phyloP scores from a whole-genome alignment of 2,888 invertebrate species.

The Cenopis cana region DNA sequence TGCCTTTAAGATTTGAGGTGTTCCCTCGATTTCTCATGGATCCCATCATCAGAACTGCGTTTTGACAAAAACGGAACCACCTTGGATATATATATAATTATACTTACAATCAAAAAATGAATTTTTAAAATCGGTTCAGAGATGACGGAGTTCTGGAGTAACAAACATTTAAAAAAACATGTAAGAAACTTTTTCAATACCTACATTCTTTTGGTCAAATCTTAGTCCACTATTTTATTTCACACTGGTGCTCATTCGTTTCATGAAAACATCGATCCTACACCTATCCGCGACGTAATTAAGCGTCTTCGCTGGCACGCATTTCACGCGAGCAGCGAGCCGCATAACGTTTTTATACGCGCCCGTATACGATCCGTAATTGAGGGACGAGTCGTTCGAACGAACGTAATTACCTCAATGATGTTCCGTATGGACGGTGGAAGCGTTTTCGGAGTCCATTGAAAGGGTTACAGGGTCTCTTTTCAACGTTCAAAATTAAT shows the following conservation, averaged over 20 bases:
- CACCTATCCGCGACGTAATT: constrained; percentile 23
- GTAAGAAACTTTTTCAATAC: too few relatives aligned
- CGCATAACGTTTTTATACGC: constrained; percentile 37
- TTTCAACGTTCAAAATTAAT: constrained; percentile 2
- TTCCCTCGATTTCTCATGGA: too few relatives aligned
- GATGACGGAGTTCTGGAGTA: too few relatives aligned
- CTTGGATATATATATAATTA: too few relatives aligned
- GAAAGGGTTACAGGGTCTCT: neutral
- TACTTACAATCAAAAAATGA: too few relatives aligned
- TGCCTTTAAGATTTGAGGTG: too few relatives aligned
- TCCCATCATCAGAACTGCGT: too few relatives aligned
- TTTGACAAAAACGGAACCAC: too few relatives aligned
- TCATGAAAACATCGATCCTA: constrained; percentile 2
- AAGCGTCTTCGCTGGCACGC: constrained; percentile 31
- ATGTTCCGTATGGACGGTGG: constrained; percentile 14
- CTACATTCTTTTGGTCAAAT: too few relatives aligned
- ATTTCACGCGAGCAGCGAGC: constrained; percentile 35
- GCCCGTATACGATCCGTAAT: constrained; percentile 26
- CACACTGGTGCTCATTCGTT: constrained; percentile 4
- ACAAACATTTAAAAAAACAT: too few relatives aligned
- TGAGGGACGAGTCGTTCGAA: constrained; percentile 28
- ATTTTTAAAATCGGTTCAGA: too few relatives aligned
- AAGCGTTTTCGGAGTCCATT: constrained; percentile 6
- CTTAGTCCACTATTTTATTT: too few relatives aligned
- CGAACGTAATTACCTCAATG: constrained; percentile 22